Percentiles rank a stretch among this genome's conserved stretches.
Evolutionary conservation across 2,113 vertebrate species (phyloP).

Genomic region (Macquaria ambigua): DNA sequence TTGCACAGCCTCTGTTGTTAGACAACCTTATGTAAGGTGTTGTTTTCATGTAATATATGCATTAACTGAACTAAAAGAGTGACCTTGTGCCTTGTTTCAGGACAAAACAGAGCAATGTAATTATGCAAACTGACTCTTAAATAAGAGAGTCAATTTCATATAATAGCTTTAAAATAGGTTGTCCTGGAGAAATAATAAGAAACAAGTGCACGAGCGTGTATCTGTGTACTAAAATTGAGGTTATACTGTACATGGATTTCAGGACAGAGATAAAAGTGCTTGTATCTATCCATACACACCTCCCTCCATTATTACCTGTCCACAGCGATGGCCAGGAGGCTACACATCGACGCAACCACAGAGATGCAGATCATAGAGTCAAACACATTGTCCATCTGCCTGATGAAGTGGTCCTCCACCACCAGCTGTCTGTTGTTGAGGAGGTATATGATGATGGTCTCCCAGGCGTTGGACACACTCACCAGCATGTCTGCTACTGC

Average conservation of each 20-base stretch:
- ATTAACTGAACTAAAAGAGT: not conserved
- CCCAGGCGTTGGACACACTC: slow-evolving; percentile 95
- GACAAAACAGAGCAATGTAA: not conserved
- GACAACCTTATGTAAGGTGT: not conserved
- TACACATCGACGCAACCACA: slow-evolving; percentile 97
- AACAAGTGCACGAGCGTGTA: not conserved
- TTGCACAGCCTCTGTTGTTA: not conserved
- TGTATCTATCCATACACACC: too few species aligned
- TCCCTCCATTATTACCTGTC: slow-evolving; percentile 83
- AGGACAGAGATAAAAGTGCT: not conserved
- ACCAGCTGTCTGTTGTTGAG: slow-evolving; percentile 90
- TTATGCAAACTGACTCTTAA: not conserved
- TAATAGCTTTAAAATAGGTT: not conserved
- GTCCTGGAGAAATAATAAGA: not conserved
- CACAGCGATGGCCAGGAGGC: slow-evolving; percentile 93
- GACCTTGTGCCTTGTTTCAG: not conserved
- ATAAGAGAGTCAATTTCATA: not conserved
- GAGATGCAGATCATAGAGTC: slow-evolving; percentile 99
- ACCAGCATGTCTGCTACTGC: slow-evolving; percentile 97
- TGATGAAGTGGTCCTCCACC: slow-evolving; percentile 91
- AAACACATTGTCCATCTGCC: slow-evolving; percentile 94
- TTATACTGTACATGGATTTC: not conserved
- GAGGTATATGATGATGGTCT: slow-evolving; percentile 94
- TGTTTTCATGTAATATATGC: not conserved
- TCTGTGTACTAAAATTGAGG: not conserved